Conservation (phyloP, 2,797 vertebrate species). For the Syngnathus acus region DNA sequence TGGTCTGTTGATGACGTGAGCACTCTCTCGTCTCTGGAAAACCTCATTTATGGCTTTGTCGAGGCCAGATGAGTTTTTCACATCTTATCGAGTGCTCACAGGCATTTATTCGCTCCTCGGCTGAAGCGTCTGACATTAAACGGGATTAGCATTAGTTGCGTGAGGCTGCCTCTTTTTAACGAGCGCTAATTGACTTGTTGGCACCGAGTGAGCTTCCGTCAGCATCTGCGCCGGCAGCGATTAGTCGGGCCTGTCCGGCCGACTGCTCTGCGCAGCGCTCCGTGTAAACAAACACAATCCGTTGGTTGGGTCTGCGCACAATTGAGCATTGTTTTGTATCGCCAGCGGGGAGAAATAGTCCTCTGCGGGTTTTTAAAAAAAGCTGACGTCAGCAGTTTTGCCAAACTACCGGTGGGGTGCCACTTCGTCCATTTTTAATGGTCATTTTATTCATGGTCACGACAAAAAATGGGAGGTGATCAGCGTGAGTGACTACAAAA, state of each 20-base stretch:
- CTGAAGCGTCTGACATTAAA: background rate
- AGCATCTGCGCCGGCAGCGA: slow-evolving; percentile 29
- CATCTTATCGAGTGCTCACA: too few species aligned
- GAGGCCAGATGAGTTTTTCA: too few species aligned
- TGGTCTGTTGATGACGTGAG: background rate
- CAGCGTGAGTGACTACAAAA: too few species aligned
- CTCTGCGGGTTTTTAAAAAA: slow-evolving; percentile 21
- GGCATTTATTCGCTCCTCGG: too few species aligned
- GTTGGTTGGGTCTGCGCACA: slow-evolving; percentile 30
- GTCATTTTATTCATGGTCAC: too few species aligned
- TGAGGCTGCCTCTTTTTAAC: slow-evolving; percentile 53
- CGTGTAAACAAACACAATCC: slow-evolving; percentile 47
- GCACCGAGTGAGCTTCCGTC: background rate
- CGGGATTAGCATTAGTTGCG: slow-evolving; percentile 59
- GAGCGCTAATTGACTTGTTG: slow-evolving; percentile 58
- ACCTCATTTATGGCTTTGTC: too few species aligned
- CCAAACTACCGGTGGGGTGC: too few species aligned
- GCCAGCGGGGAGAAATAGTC: background rate
- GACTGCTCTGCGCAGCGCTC: slow-evolving; percentile 30
- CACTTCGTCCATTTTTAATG: too few species aligned
- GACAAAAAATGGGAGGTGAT: too few species aligned
- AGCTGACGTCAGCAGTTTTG: slow-evolving; percentile 34
- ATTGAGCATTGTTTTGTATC: slow-evolving; percentile 34
- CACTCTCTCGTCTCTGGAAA: slow-evolving; percentile 1
- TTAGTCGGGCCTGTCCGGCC: slow-evolving; percentile 26